Base-by-base conservation (phyloP, 2,888 invertebrate species). In the Callimorpha dominula region DNA sequence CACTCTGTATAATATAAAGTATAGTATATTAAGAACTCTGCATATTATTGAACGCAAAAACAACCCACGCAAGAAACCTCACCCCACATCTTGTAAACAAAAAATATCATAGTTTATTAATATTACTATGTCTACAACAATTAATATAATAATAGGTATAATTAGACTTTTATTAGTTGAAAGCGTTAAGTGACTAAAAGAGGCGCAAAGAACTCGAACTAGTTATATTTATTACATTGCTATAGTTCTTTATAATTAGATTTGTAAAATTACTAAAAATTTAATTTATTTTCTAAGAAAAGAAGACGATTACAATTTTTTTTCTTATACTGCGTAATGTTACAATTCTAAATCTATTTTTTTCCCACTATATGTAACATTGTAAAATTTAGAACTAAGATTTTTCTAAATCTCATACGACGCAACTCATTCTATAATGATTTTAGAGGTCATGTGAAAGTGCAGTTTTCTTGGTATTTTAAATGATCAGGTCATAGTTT, bases 391-490 rank as follows among this genome's bases (percentile, higher is more conserved):
- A 8, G 0, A 46, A 9, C 43, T 46, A 9, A 46, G 43, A 46
- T 46, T 46, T 46, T 46, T 46, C 3, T 46, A 8, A 46, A 46
- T 46, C 8, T 46, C 43, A 46, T 46, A 46, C 43, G 9, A 46
- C 43, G 43, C 43, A 8, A 46, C 43, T 3, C 9, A 46, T 46
- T 46, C 9, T 46, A 46, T 46, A 6, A 17, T 17, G 17, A 6
- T 17, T 52, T 52, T 52, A 15, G 52, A 40, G 49, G 62, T 71
- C 71, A 60, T 66, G 62, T 40, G 46, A 49, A 11, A 57, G 40
- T 49, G 7, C 14, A 42, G 0, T 65, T 57, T 66, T 71, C 60
- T 66, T 5, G 31, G 71, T 71, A 66, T 65, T 60, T 57, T 31
- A 31, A 17, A 20, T 20, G 12, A 9, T 20, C 49, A 54, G 57